A percentile compares a stretch with the other conserved stretches of the same genome.
Evolutionary conservation across 2,113 vertebrate genomes (phyloP).

Genomic region (Sinocyclocheilus grahami): DNA sequence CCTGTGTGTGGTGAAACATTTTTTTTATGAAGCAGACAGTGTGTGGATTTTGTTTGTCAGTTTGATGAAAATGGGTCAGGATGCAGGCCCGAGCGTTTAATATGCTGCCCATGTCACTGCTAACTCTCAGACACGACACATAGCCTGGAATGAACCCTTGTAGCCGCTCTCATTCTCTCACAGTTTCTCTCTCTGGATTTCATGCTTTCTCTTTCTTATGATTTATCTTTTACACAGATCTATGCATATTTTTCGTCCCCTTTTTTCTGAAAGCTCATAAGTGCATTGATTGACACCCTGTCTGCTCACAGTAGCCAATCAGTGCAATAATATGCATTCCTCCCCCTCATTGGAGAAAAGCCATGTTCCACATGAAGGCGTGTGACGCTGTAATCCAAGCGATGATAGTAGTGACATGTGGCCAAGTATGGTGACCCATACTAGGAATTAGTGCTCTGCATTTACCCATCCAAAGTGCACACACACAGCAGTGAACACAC

Average conservation of each 20-base stretch:
- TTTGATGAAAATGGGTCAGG: conserved; percentile 78
- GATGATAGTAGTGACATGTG: no score
- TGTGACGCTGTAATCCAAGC: no score
- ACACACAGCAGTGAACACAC: no score
- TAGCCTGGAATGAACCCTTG: conserved; percentile 68
- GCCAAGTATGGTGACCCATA: no score
- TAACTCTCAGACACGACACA: conserved; percentile 66
- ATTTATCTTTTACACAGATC: neutral
- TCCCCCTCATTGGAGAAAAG: no score
- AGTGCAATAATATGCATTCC: no score
- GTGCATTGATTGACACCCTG: no score
- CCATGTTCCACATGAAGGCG: no score
- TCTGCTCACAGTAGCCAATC: no score
- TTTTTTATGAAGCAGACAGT: conserved; percentile 44
- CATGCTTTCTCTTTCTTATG: neutral
- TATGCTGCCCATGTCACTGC: conserved; percentile 70
- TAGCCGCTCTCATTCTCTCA: conserved; percentile 27
- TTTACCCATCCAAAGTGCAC: no score
- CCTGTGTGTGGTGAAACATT: conserved; percentile 10
- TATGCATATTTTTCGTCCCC: neutral
- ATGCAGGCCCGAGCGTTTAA: conserved; percentile 69
- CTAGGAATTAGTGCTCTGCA: no score
- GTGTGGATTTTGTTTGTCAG: conserved; percentile 73
- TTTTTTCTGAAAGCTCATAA: neutral
- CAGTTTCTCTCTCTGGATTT: conserved; percentile 11